A percentile compares a stretch with the other conserved stretches of the same genome.
Evolutionary conservation across 1,140 invertebrate species (phyloP).

Genomic region (Anastrepha obliqua): DNA sequence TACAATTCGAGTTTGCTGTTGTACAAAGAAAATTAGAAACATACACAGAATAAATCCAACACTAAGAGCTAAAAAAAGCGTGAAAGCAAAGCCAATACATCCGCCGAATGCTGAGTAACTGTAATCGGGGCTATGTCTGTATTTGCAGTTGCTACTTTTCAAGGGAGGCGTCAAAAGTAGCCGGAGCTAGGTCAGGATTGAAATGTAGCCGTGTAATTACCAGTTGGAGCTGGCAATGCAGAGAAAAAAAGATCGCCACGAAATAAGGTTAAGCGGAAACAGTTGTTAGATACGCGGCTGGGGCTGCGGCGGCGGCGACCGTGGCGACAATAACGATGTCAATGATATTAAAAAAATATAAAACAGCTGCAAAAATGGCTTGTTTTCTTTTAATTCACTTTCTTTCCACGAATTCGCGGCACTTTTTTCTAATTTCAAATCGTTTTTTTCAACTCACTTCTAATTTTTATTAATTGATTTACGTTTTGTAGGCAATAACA

Average conservation of each 20-base stretch:
- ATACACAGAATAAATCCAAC: background rate
- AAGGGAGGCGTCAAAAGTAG: background rate
- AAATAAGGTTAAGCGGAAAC: constrained; percentile 42
- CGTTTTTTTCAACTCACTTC: no score
- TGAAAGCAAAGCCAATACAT: background rate
- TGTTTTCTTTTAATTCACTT: background rate
- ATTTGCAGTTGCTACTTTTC: constrained; percentile 4
- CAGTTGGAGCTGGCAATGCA: background rate
- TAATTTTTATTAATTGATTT: background rate
- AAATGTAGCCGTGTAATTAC: background rate
- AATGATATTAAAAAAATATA: no score
- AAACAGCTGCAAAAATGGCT: background rate
- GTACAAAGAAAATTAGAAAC: background rate
- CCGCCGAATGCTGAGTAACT: constrained; percentile 22
- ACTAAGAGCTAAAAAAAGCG: background rate
- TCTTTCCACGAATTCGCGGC: background rate
- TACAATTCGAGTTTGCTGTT: constrained; percentile 19
- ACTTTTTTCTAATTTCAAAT: no score
- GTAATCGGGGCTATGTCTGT: background rate
- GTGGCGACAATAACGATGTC: background rate
- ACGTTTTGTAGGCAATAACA: background rate
- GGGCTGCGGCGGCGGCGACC: background rate
- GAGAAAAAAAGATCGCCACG: background rate
- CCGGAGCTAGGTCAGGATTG: constrained; percentile 26
- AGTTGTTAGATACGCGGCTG: constrained; percentile 10